A percentile compares a stretch with the other conserved stretches of the same genome.
These are phyloP conservation scores for Mythimna ferrago DNA, from an alignment of 2,888 invertebrate genomes.

Conservation along the genomic window DNA sequence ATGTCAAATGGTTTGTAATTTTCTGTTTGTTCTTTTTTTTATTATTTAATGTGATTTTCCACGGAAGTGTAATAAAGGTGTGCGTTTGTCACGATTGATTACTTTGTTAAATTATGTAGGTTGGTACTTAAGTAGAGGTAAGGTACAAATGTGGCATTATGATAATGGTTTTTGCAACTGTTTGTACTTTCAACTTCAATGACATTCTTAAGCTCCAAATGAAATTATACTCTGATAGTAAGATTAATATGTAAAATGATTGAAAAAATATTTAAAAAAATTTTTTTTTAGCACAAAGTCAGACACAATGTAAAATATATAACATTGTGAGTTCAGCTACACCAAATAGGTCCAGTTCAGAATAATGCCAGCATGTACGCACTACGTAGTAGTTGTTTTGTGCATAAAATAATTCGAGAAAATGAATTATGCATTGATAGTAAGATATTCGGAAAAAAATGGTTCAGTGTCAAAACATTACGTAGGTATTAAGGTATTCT, in stretches of 20 bases:
- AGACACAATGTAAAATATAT: too few relatives aligned
- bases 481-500: too few relatives aligned
- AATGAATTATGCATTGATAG: too few relatives aligned
- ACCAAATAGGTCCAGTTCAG: too few relatives aligned
- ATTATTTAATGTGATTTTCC: slow-evolving; percentile 79
- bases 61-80: slow-evolving; percentile 74
- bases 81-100: slow-evolving; percentile 62
- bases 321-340: too few relatives aligned
- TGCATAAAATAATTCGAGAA: too few relatives aligned
- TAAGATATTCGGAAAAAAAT: too few relatives aligned
- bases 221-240: not conserved
- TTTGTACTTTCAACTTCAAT: slow-evolving; percentile 18
- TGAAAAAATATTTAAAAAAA: not conserved
- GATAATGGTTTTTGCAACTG: slow-evolving; percentile 50
- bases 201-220: not conserved
- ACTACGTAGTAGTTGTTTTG: too few relatives aligned
- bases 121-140: slow-evolving; percentile 23
- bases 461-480: too few relatives aligned
- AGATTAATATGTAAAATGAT: not conserved
- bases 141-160: slow-evolving; percentile 35
- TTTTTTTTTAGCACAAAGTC: too few relatives aligned
- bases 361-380: too few relatives aligned
- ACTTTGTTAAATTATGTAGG: slow-evolving; percentile 53
- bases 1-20: slow-evolving; percentile 91
- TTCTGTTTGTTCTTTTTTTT: slow-evolving; percentile 82